phyloP scores from a whole-genome alignment of 2,888 invertebrate genomes.

The Nineta flava region DNA sequence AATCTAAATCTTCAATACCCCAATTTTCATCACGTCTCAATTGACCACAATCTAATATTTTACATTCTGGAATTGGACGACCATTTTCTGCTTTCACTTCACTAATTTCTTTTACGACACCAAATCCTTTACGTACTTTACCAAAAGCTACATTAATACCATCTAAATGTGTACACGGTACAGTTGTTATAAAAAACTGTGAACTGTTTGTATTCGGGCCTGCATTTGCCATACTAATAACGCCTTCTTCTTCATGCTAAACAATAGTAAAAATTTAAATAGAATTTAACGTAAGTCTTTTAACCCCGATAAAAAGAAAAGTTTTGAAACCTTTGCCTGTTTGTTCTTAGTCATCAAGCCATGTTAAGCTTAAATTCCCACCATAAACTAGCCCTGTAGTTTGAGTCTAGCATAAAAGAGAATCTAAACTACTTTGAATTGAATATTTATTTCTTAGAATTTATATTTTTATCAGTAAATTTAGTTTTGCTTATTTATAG shows the following conservation, averaged over 20 bases:
- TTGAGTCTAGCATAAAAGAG: no score
- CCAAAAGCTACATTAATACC: conserved; percentile 72
- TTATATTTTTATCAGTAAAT: no score
- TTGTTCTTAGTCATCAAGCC: no score
- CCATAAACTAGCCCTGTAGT: no score
- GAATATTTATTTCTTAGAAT: no score
- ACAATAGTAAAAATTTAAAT: conserved; percentile 10
- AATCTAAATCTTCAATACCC: conserved; percentile 52
- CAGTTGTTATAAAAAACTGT: conserved; percentile 83
- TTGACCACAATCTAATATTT: conserved; percentile 62
- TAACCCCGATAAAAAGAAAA: conserved; percentile 1
- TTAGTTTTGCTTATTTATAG: no score
- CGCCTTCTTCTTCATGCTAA: conserved; percentile 43
- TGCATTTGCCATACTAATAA: conserved; percentile 66
- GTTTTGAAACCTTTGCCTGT: conserved; percentile 5
- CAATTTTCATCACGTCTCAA: conserved; percentile 39
- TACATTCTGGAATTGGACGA: conserved; percentile 42
- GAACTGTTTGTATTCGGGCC: conserved; percentile 81
- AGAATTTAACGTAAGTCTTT: conserved; percentile 6
- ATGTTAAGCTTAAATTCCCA: no score
- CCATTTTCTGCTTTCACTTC: conserved; percentile 39
- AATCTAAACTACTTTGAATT: no score
- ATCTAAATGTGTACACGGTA: conserved; percentile 60
- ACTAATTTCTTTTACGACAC: conserved; percentile 55
- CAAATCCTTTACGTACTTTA: conserved; percentile 58